A percentile compares a stretch with the other conserved stretches of the same genome.
Evolutionary conservation across 1,140 invertebrate species (phyloP).

Genomic region (Drosophila lacteicornis): DNA sequence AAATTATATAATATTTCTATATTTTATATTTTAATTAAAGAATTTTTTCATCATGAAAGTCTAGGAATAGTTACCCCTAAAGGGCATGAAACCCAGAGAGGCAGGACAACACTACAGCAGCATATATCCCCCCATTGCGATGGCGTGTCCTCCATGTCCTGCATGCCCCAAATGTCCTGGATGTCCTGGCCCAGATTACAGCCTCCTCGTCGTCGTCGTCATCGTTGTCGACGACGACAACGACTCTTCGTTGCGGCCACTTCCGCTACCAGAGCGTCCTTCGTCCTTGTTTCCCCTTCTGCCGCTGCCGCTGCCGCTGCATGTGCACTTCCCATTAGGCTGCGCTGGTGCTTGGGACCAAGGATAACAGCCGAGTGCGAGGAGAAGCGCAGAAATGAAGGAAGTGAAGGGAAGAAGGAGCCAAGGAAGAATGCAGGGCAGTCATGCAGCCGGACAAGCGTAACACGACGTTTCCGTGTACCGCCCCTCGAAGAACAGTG

Average conservation of each 20-base stretch:
- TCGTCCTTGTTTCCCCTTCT: conserved; percentile 11
- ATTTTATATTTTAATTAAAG: too few relatives aligned
- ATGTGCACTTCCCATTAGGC: conserved; percentile 67
- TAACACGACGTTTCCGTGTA: conserved; percentile 79
- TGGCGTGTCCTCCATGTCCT: conserved; percentile 38
- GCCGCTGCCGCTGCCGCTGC: conserved; percentile 13
- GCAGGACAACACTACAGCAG: conserved; percentile 3
- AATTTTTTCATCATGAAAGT: too few relatives aligned
- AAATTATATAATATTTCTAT: too few relatives aligned
- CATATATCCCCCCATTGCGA: conserved; percentile 12
- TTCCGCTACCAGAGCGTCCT: conserved; percentile 43
- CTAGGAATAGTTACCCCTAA: neutral
- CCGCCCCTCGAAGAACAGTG: conserved; percentile 38
- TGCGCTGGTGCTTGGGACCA: neutral
- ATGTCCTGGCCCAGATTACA: conserved; percentile 73
- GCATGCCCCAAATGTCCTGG: conserved; percentile 37
- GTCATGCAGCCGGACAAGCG: conserved; percentile 74
- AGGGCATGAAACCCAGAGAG: conserved; percentile 1
- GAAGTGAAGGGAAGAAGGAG: conserved; percentile 6
- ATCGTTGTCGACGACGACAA: conserved; percentile 11
- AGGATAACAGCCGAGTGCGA: conserved; percentile 5
- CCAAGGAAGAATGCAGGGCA: conserved; percentile 55
- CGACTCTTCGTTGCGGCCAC: conserved; percentile 60
- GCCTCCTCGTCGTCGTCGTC: conserved; percentile 38
- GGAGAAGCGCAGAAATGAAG: conserved; percentile 13